Evolutionary conservation across 2,113 vertebrate species (phyloP), one percentile per base, ranked within the genome.

Genomic region (Solea senegalensis): DNA sequence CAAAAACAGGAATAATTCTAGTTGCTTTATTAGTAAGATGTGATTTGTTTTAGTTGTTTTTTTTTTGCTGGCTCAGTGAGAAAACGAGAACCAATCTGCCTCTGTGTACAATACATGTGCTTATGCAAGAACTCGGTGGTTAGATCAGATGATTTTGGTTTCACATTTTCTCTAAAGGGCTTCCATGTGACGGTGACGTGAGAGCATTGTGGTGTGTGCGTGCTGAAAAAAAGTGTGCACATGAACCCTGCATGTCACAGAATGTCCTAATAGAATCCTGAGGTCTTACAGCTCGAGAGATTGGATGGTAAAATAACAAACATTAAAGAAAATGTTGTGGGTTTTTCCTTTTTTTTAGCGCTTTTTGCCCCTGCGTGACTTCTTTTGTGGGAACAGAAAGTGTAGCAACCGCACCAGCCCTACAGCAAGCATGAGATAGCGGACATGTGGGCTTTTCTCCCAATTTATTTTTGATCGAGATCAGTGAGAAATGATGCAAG

Each of bases 131-230:
- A 41, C 59, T 61, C 41, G 27, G 44, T 26, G 52, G 75, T 62
- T 34, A 55, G 69, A 85, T 91, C 88, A 91, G 76, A 88, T 89
- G 90, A 87, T 85, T 73, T 79, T 34, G 76, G 83, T 81, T 62
- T 65, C 4, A 43, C 41, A 61, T 72, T 12, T 74, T 28, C 27
- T 61, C 77, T 11, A 2, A 67, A 40, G 80, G 65, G 15, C 53
- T 60, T 76, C 70, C 88, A 85, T 89, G 87, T 91, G 90, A 91
- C 68, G 49, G 5, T 27, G 27, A 69, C 65, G 78, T 59, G 69
- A 75, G 40, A 62, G 34, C 73, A 50, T 7, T 69, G 69, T 48
- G 12, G 13, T 66, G 67, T 71, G 56, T 51, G 55, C 28, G 50
- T 81, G 34, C 45, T 28, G 52, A 43, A 4, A 11, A 60, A 0